phyloP scores from a whole-genome alignment of 1,140 invertebrate genomes.

The Drosophila repletoides region DNA sequence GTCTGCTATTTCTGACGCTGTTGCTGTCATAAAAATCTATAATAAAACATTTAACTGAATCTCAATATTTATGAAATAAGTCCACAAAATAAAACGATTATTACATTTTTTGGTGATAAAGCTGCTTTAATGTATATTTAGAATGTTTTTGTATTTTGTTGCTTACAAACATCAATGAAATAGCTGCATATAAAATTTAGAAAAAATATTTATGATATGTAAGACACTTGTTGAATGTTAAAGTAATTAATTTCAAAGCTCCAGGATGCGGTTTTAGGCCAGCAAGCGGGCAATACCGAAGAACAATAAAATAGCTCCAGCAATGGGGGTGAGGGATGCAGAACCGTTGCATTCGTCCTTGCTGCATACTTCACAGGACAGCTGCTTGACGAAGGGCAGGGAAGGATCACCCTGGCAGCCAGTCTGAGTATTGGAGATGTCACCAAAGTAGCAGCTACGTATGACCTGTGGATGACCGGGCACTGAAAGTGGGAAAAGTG shows the following conservation, averaged over 20 bases:
- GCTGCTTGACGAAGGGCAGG: slow-evolving; percentile 51
- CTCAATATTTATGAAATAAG: too few species aligned
- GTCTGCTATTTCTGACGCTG: too few species aligned
- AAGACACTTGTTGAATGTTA: not conserved
- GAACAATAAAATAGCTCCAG: slow-evolving; percentile 57
- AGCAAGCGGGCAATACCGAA: slow-evolving; percentile 66
- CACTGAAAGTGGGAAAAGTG: slow-evolving; percentile 32
- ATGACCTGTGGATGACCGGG: slow-evolving; percentile 51
- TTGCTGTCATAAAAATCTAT: too few species aligned
- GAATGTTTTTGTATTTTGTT: not conserved
- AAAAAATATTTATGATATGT: not conserved
- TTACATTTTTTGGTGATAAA: slow-evolving; percentile 16
- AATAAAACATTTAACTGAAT: too few species aligned
- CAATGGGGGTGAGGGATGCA: slow-evolving; percentile 55
- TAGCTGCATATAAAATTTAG: not conserved
- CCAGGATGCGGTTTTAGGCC: slow-evolving; percentile 39
- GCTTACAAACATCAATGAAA: not conserved
- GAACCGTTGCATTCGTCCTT: slow-evolving; percentile 73
- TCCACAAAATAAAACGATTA: too few species aligned
- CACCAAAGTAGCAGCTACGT: slow-evolving; percentile 68
- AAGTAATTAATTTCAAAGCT: not conserved
- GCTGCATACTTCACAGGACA: slow-evolving; percentile 70
- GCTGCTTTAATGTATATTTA: slow-evolving; percentile 9
- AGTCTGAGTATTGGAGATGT: slow-evolving; percentile 41
- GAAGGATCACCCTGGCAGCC: slow-evolving; percentile 62